Evolutionary conservation across 2,888 invertebrate species (phyloP).

Genomic region (Athetis lepigone): DNA sequence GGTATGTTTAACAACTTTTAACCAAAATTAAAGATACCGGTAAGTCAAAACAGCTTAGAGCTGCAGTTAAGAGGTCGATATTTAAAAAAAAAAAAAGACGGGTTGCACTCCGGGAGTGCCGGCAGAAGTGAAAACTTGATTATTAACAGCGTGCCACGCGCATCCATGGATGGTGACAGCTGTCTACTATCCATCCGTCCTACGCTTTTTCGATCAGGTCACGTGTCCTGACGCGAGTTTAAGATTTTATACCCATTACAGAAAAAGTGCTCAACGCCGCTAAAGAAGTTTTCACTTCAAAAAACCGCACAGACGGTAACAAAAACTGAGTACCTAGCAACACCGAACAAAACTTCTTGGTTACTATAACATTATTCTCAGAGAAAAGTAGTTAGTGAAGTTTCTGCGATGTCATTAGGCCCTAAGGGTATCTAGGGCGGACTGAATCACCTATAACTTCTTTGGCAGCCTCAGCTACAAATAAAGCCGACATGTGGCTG

Average conservation of each 20-base stretch:
- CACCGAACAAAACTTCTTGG: not conserved
- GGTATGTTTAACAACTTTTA: not conserved
- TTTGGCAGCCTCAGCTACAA: conserved; percentile 25
- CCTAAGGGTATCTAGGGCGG: conserved; percentile 7
- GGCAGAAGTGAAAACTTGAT: no score
- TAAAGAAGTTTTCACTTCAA: no score
- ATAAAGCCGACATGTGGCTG: conserved; percentile 42
- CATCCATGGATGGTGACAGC: no score
- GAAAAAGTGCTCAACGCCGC: no score
- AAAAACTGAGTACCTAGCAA: not conserved
- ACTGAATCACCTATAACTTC: conserved; percentile 19
- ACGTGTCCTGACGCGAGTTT: no score
- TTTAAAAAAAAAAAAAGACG: not conserved
- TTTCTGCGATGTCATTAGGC: conserved; percentile 15
- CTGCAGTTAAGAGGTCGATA: not conserved
- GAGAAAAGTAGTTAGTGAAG: conserved; percentile 19
- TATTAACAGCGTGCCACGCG: no score
- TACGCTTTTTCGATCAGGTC: no score
- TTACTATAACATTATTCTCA: conserved; percentile 1
- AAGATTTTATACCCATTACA: no score
- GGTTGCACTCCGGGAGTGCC: no score
- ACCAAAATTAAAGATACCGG: not conserved
- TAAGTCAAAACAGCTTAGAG: not conserved
- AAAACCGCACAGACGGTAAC: not conserved
- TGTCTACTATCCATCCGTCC: no score